Base-by-base conservation (phyloP, 2,888 invertebrate genomes). In the Sarcophaga carnaria region DNA sequence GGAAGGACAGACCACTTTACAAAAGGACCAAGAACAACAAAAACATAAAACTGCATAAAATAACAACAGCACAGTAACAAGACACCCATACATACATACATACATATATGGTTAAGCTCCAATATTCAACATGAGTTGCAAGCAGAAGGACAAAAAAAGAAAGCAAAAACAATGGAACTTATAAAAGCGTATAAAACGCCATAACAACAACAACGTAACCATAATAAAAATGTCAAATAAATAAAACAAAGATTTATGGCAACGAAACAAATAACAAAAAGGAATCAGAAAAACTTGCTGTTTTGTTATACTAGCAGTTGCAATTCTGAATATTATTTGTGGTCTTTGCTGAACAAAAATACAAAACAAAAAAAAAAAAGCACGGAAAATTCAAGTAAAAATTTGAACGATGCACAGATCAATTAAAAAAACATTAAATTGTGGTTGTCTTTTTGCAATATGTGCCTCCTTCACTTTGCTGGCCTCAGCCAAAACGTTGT, bases 221-320 rank as follows among this genome's bases (percentile, higher is more conserved):
- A 64, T 83, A 86, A 86, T 83, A 86, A 86, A 86, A 86, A 83
- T 77, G 83, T 83, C 86, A 86, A 83, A 86, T 86, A 86, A 86
- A 86, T 83, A 83, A 86, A 77, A 80, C 45, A 78, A 83, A 80
- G 83, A 86, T 86, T 86, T 86, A 86, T 83, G 79, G 37, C 64
- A 72, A 75, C 63, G 59, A 75, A 75, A 79, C 59, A 75, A 79
- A 62, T 63, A n/a, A 54, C 22, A 74, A 63, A 37, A n/a, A 59
- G 17, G n/a, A 59, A 66, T 70, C 20, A 27, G 2, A 37, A 37
- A 37, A 37, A 37, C 37, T 37, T 37, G 37, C 37, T 37, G 37
- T 37, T 37, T 37, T 37, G 37, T 37, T 37, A 37, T 37, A 37
- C 37, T 37, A 37, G 37, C 37, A 37, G 2, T 10, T 8, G 2